Conservation (phyloP, 2,113 vertebrate genomes). For the Ia io region DNA sequence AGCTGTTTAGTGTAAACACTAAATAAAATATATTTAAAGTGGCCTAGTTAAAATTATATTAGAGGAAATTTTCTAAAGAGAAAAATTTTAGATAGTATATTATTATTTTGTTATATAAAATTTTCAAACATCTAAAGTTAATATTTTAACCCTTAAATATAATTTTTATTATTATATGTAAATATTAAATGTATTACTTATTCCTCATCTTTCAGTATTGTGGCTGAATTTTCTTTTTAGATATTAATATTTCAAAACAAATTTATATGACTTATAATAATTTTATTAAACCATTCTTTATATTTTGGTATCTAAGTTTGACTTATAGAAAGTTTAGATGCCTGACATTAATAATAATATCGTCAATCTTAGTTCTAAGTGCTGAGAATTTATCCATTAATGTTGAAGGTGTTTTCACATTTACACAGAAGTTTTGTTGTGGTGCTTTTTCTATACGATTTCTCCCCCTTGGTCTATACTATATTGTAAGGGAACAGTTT, state of each 20-base stretch:
- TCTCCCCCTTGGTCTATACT: not conserved
- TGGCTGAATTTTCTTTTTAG: not conserved
- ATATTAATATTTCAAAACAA: not conserved
- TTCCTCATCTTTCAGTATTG: not conserved
- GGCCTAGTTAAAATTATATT: not conserved
- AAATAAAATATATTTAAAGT: not conserved
- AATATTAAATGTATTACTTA: not conserved
- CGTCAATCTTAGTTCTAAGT: not conserved
- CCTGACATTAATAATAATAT: not conserved
- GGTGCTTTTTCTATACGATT: not conserved
- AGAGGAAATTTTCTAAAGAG: not conserved
- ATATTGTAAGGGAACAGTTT: not conserved
- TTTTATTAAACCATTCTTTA: not conserved
- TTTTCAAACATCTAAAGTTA: not conserved
- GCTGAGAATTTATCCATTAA: not conserved
- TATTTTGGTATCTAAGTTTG: not conserved
- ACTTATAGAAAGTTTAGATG: not conserved
- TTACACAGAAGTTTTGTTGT: not conserved
- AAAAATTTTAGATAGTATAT: not conserved
- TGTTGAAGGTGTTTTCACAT: not conserved
- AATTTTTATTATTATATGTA: slow-evolving; percentile 11
- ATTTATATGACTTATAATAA: not conserved
- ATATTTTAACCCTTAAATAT: not conserved
- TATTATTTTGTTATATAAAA: not conserved
- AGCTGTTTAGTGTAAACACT: not conserved